phyloP scores from a whole-genome alignment of 2,797 vertebrate species.

The Myotis daubentonii region DNA sequence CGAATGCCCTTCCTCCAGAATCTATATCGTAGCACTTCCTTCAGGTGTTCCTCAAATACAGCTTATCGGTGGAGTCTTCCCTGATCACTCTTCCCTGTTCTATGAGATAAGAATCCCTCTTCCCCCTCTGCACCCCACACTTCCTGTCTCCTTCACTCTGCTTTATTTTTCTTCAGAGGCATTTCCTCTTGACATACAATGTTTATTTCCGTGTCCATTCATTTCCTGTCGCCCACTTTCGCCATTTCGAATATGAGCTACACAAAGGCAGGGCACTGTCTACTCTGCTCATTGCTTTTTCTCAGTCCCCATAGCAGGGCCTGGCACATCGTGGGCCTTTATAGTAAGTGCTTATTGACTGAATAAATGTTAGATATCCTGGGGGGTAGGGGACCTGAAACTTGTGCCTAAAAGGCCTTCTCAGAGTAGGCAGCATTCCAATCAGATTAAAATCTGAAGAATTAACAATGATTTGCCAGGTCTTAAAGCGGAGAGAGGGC shows the following conservation, averaged over 20 bases:
- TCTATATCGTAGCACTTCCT: background rate
- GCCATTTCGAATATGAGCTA: background rate
- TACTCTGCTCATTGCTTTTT: background rate
- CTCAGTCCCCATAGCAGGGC: background rate
- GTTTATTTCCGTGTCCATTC: background rate
- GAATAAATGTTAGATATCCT: background rate
- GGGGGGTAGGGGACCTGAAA: background rate
- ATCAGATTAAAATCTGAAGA: background rate
- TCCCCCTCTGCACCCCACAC: too few relatives aligned
- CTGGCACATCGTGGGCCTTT: background rate
- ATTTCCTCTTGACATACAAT: background rate
- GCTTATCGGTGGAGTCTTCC: background rate
- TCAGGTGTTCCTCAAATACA: background rate
- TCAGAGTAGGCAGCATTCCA: background rate
- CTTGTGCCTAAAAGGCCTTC: background rate
- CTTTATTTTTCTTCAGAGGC: background rate
- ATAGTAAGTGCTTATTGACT: background rate
- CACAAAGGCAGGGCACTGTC: background rate
- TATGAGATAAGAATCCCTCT: background rate
- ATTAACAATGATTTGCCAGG: background rate
- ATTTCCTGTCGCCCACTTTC: background rate
- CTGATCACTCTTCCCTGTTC: background rate
- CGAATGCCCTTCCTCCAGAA: background rate
- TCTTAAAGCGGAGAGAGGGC: background rate
- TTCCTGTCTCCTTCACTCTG: background rate